Percentiles rank a stretch among this genome's conserved stretches.
Conservation (phyloP, 2,888 invertebrate genomes). For the Danaus chrysippus region DNA sequence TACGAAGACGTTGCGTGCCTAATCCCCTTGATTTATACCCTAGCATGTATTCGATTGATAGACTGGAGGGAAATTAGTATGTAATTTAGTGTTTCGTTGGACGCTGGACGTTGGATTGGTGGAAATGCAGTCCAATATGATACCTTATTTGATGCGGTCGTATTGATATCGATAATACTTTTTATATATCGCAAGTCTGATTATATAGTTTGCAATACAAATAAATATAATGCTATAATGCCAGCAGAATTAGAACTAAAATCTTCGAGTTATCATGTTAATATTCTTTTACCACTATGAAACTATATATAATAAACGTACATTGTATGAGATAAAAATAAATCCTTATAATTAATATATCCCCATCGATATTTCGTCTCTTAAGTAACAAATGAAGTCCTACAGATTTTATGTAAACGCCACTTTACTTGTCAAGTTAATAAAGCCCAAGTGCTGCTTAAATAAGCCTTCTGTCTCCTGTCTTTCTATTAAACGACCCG, state of each 20-base stretch:
- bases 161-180: too few species aligned
- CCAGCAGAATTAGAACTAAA: too few species aligned
- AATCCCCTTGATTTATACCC: conserved; percentile 21
- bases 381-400: conserved; percentile 6
- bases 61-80: conserved; percentile 1
- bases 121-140: not conserved
- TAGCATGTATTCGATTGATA: not conserved
- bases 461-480: conserved; percentile 32
- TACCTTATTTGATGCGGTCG: not conserved
- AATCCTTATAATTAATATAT: not conserved
- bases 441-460: conserved; percentile 39
- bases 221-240: too few species aligned
- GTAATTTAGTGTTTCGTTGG: conserved; percentile 1
- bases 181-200: too few species aligned
- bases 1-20: conserved; percentile 14
- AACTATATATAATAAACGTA: not conserved
- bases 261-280: too few species aligned
- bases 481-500: conserved; percentile 31
- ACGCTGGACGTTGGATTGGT: not conserved
- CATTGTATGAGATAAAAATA: not conserved
- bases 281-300: not conserved
- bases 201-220: too few species aligned
- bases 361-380: conserved; percentile 8
- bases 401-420: conserved; percentile 38
- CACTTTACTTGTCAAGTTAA: conserved; percentile 54